Conservation (phyloP, 1,140 invertebrate species). For the Onthophagus taurus region DNA sequence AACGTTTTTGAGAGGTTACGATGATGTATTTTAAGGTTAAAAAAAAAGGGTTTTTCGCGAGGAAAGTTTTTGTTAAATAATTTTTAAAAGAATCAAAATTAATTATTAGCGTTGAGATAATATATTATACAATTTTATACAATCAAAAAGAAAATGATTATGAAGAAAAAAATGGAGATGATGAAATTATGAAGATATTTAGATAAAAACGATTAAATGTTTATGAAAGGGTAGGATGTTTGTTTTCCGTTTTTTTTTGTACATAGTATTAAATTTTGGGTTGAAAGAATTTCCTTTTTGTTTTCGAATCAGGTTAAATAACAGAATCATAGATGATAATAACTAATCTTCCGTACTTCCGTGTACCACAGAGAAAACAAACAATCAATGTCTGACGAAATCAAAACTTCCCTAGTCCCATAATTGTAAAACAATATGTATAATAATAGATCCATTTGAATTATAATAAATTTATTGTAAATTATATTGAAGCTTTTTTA, state of each 20-base stretch:
- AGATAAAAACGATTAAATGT: too few relatives aligned
- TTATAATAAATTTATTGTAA: slow-evolving; percentile 23
- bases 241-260: too few relatives aligned
- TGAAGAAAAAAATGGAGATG: too few relatives aligned
- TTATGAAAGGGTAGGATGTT: too few relatives aligned
- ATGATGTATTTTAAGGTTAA: background rate
- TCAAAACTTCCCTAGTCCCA: slow-evolving; percentile 16
- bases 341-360: slow-evolving; percentile 14
- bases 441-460: slow-evolving; percentile 20
- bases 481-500: slow-evolving; percentile 1
- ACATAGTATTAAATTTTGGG: too few relatives aligned
- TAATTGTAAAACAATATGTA: slow-evolving; percentile 23
- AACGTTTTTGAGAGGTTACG: too few relatives aligned
- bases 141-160: too few relatives aligned
- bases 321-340: slow-evolving; percentile 11
- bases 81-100: slow-evolving; percentile 24
- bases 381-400: slow-evolving; percentile 22
- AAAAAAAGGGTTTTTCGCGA: slow-evolving; percentile 13
- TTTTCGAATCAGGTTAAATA: too few relatives aligned
- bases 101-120: slow-evolving; percentile 12
- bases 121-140: slow-evolving; percentile 24
- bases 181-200: too few relatives aligned
- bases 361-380: slow-evolving; percentile 21
- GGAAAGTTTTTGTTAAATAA: slow-evolving; percentile 10
- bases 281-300: too few relatives aligned